A percentile compares a stretch with the other conserved stretches of the same genome.
phyloP scores from a whole-genome alignment of 2,113 vertebrate genomes.

The Engraulis encrasicolus region DNA sequence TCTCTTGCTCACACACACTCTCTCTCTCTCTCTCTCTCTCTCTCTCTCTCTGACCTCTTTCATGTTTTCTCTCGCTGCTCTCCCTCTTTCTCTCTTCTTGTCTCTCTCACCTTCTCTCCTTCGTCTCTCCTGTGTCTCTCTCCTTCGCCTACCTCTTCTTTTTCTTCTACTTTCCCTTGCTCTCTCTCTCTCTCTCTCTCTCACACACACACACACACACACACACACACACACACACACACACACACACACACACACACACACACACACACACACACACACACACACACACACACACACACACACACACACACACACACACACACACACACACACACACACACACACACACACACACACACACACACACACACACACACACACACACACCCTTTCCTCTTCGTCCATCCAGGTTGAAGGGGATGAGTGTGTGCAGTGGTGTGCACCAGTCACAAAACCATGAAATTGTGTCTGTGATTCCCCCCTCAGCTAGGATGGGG shows the following conservation, averaged over 20 bases:
- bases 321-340: too few relatives aligned
- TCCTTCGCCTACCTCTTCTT: constrained; percentile 19
- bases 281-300: too few relatives aligned
- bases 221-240: too few relatives aligned
- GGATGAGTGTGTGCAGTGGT: constrained; percentile 50
- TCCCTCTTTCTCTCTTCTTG: constrained; percentile 15
- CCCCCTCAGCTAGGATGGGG: constrained; percentile 44
- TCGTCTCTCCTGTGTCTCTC: constrained; percentile 14
- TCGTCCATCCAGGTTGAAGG: constrained; percentile 67
- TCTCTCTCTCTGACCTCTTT: neutral
- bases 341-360: too few relatives aligned
- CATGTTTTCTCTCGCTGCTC: too few relatives aligned
- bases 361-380: too few relatives aligned
- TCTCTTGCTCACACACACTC: neutral
- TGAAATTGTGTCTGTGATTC: constrained; percentile 66
- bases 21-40: neutral
- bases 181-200: constrained; percentile 14
- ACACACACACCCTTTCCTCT: too few relatives aligned
- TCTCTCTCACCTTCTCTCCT: constrained; percentile 10
- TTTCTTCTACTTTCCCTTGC: too few relatives aligned
- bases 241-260: too few relatives aligned
- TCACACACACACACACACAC: too few relatives aligned
- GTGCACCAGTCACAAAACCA: constrained; percentile 62
- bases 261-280: too few relatives aligned
- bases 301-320: too few relatives aligned